Percentiles rank a stretch among this genome's conserved stretches.
These are phyloP conservation scores for Panurus biarmicus DNA, from an alignment of 2,113 vertebrate species.

Conservation along the genomic window DNA sequence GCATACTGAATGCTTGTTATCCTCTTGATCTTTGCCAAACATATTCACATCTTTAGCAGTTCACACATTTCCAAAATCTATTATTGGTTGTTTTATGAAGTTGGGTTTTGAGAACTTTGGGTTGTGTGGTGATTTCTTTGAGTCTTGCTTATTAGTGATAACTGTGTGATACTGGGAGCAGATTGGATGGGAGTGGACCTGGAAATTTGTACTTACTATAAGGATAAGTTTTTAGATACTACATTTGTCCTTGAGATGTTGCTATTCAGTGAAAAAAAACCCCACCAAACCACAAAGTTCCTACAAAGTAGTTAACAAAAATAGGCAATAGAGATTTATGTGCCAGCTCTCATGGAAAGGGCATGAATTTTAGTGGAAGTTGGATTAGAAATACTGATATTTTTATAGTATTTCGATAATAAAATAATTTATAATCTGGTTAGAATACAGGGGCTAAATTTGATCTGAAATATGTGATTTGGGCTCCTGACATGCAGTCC, in stretches of 20 bases:
- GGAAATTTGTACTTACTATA: not conserved
- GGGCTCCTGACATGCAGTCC: not conserved
- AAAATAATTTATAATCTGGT: not conserved
- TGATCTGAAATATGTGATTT: not conserved
- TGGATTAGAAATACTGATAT: not conserved
- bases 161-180: constrained; percentile 32
- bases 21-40: constrained; percentile 63
- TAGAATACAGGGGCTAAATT: not conserved
- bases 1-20: constrained; percentile 51
- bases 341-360: not conserved
- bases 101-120: not conserved
- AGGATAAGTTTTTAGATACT: constrained; percentile 19
- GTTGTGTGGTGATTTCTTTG: constrained; percentile 9
- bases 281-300: not conserved
- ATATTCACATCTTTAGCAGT: constrained; percentile 44
- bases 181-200: constrained; percentile 5
- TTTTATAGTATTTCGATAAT: not conserved
- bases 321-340: not conserved
- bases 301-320: not conserved
- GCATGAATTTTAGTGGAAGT: not conserved
- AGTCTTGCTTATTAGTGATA: constrained; percentile 4
- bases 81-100: constrained; percentile 19
- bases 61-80: constrained; percentile 53
- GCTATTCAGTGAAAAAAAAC: not conserved
- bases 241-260: not conserved